These are phyloP conservation scores for Scelioninae gen. 2 DNA, from an alignment of 2,888 invertebrate species.

Conservation along the genomic window DNA sequence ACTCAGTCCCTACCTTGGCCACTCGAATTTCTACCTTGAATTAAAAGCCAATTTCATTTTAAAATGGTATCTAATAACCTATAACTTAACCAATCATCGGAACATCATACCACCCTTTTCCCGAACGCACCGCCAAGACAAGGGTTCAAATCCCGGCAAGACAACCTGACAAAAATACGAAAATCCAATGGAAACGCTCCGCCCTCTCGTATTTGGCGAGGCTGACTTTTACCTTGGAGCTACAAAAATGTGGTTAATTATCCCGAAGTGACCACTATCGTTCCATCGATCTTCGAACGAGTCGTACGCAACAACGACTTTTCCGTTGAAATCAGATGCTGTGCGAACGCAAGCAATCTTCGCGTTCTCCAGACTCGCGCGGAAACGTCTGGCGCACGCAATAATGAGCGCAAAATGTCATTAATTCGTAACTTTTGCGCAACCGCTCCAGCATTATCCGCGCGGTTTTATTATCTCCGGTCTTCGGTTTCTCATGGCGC, in stretches of 20 bases:
- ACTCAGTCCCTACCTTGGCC: no score
- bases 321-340: slow-evolving; percentile 38
- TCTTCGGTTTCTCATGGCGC: slow-evolving; percentile 47
- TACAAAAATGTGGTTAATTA: slow-evolving; percentile 25
- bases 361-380: slow-evolving; percentile 22
- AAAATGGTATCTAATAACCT: no score
- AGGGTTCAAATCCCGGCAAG: no score
- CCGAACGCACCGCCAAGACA: no score
- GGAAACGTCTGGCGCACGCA: slow-evolving; percentile 40
- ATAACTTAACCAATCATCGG: no score
- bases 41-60: no score
- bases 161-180: no score
- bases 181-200: no score
- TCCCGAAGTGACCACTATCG: slow-evolving; percentile 9
- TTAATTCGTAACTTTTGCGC: slow-evolving; percentile 43
- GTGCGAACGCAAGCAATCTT: slow-evolving; percentile 38
- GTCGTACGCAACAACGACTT: slow-evolving; percentile 8
- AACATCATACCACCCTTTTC: no score
- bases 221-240: no score
- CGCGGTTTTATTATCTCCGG: slow-evolving; percentile 36
- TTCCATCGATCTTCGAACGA: neutral
- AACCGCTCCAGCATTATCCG: slow-evolving; percentile 30
- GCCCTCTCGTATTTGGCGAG: no score
- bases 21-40: no score
- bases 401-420: slow-evolving; percentile 47